Evolutionary conservation across 2,888 invertebrate genomes (phyloP), one percentile per base, ranked within the genome.

Genomic region (Hirtodrosophila duncani): DNA sequence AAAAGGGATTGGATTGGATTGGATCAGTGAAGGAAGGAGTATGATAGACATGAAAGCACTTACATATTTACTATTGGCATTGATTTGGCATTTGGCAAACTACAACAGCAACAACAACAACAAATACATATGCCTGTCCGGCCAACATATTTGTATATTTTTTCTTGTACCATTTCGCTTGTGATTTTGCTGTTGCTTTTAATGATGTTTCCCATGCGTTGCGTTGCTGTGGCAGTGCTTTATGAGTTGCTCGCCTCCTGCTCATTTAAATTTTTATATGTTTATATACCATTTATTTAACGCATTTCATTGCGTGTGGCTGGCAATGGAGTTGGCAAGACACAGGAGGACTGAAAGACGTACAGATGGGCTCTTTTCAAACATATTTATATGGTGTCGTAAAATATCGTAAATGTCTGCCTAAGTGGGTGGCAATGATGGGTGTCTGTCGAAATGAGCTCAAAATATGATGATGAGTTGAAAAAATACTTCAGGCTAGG

Each of bases 51-150:
- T 16, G 41, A 10, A 16, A 20, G 14, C 16, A 23, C 17, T 7
- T 16, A 31, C 17, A n/a, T 7, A 17, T n/a, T 34, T 18, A 20
- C 36, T 27, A 37, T 30, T 41, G 29, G 43, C 63, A 72, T 72
- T 78, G 71, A 81, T 72, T 72, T 50, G 42, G 44, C 44, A 60
- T 74, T 74, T 57, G 75, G 44, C 67, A 67, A 27, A 37, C 52
- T 37, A 31, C 42, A 13, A 13, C 10, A 21, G 21, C 11, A 34
- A 13, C 13, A n/a, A n/a, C 9, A n/a, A 20, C 1, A 7, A 20
- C 21, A 21, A 20, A 6, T 6, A 14, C 14, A 6, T 13, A 20
- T 41, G 6, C 23, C 18, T n/a, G 26, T 26, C 26, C 3, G 26
- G n/a, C n/a, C n/a, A n/a, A n/a, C n/a, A n/a, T n/a, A n/a, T n/a